A percentile compares a stretch with the other conserved stretches of the same genome.
These are phyloP conservation scores for Sarcophaga subvicina DNA, from an alignment of 2,888 invertebrate genomes.

Conservation along the genomic window DNA sequence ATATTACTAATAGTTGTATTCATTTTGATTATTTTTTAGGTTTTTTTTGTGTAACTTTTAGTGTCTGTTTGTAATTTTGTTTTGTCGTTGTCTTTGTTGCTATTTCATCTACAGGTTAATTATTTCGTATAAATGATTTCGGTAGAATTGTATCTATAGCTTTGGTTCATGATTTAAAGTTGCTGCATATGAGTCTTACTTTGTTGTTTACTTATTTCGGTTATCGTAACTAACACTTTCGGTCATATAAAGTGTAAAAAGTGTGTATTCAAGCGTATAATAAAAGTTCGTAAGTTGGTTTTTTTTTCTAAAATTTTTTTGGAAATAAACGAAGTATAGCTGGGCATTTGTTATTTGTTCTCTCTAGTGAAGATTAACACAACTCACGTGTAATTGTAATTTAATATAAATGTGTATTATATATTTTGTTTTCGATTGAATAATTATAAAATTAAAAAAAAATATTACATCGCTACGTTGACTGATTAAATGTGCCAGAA, in stretches of 20 bases:
- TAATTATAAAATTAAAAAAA: no score
- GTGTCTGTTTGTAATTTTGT: conserved; percentile 17
- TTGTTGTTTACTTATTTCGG: conserved; percentile 31
- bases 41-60: conserved; percentile 25
- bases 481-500: no score
- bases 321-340: no score
- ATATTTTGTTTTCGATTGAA: not conserved
- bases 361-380: no score
- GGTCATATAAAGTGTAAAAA: not conserved
- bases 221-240: conserved; percentile 11
- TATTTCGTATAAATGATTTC: conserved; percentile 1
- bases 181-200: conserved; percentile 39
- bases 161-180: conserved; percentile 36
- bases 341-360: no score
- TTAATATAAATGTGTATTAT: conserved; percentile 31
- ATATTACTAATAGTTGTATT: conserved; percentile 8
- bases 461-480: no score
- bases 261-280: not conserved
- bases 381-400: conserved; percentile 23
- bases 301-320: not conserved
- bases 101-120: conserved; percentile 36
- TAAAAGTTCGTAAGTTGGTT: not conserved
- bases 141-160: conserved; percentile 29
- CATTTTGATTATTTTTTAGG: conserved; percentile 3
- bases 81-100: conserved; percentile 1